Percentiles rank a stretch among this genome's conserved stretches.
phyloP scores from a whole-genome alignment of 2,113 vertebrate species.

The Acrocephalus kingi region DNA sequence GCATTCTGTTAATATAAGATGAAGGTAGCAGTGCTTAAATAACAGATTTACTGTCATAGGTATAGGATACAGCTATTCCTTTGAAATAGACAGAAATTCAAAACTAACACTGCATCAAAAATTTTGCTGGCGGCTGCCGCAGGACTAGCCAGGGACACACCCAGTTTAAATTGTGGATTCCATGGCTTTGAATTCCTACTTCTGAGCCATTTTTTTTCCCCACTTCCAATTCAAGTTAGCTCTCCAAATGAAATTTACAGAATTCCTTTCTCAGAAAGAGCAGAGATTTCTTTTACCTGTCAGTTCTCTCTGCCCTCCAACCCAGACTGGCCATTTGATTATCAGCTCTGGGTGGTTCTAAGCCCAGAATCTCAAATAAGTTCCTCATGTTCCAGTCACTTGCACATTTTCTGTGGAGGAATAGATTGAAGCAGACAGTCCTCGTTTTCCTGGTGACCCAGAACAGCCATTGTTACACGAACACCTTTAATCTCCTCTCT shows the following conservation, averaged over 20 bases:
- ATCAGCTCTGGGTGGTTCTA: not conserved
- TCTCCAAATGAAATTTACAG: not conserved
- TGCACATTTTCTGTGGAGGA: not conserved
- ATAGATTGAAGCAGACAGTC: conserved; percentile 45
- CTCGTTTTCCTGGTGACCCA: conserved; percentile 53
- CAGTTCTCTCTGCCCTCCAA: not conserved
- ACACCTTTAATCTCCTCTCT: conserved; percentile 61
- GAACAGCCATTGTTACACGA: conserved; percentile 20
- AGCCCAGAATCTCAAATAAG: not conserved
- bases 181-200: not conserved
- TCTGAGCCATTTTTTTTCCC: not conserved
- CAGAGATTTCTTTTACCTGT: not conserved
- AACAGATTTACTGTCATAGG: not conserved
- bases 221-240: not conserved
- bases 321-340: not conserved
- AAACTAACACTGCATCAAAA: not conserved
- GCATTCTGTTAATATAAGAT: not conserved
- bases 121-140: not conserved
- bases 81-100: not conserved
- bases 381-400: not conserved
- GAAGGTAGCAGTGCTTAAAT: not conserved
- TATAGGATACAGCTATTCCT: not conserved
- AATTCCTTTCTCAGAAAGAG: not conserved
- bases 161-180: not conserved
- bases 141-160: not conserved